phyloP scores from a whole-genome alignment of 2,797 vertebrate genomes.

The Rhyacichthys aspro region DNA sequence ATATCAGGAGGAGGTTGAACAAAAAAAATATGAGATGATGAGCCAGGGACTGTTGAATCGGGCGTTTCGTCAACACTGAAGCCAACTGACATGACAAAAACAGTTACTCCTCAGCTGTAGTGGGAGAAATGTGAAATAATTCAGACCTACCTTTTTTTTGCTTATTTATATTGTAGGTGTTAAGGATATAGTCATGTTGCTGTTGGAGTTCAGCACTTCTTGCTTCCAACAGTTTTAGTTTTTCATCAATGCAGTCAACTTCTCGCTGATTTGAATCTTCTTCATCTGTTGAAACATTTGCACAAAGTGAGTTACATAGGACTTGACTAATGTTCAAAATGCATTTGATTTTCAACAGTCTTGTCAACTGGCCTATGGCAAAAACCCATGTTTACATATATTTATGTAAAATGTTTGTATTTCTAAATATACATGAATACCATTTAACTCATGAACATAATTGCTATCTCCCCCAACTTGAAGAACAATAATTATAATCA shows the following conservation, averaged over 20 bases:
- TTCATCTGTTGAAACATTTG: conserved; percentile 21
- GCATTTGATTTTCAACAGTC: too few species aligned
- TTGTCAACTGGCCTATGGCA: too few species aligned
- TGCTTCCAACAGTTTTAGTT: conserved; percentile 49
- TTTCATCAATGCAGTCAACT: conserved; percentile 41
- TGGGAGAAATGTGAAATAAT: background rate
- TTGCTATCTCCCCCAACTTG: too few species aligned
- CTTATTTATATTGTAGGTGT: background rate
- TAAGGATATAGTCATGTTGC: conserved; percentile 3
- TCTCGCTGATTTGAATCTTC: conserved; percentile 15
- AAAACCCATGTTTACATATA: too few species aligned
- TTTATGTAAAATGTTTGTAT: too few species aligned
- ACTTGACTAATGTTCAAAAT: too few species aligned
- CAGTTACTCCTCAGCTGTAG: too few species aligned
- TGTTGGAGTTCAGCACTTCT: conserved; percentile 48
- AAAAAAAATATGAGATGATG: conserved; percentile 7
- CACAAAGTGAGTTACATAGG: too few species aligned
- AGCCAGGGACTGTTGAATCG: background rate
- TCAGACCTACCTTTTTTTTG: conserved; percentile 4
- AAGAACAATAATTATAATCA: too few species aligned
- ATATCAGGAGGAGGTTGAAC: conserved; percentile 49
- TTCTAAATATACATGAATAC: too few species aligned
- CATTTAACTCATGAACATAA: too few species aligned
- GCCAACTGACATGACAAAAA: conserved; percentile 6
- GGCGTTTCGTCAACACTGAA: background rate